A percentile compares a stretch with the other conserved stretches of the same genome.
Evolutionary conservation across 2,113 vertebrate genomes (phyloP).

Genomic region (Tupaia tana): DNA sequence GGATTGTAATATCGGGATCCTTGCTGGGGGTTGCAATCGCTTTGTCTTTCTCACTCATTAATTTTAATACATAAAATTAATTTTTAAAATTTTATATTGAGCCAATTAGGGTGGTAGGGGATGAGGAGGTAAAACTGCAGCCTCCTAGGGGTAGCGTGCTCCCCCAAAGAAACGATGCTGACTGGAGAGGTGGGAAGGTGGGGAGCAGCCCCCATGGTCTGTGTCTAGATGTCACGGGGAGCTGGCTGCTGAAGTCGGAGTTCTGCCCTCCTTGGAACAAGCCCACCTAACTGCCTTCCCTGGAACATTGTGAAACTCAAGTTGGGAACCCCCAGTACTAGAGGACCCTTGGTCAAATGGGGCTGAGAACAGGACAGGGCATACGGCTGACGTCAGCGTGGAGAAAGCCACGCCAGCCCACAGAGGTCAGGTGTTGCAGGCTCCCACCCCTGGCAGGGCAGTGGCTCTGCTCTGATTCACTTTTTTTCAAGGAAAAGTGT

Average conservation of each 20-base stretch:
- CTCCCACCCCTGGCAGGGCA: no score
- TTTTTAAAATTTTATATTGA: not conserved
- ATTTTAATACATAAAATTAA: no score
- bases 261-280: not conserved
- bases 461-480: not conserved
- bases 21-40: no score
- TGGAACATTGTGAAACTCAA: constrained; percentile 5
- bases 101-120: not conserved
- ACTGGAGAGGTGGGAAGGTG: not conserved
- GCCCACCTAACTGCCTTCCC: not conserved
- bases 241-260: not conserved
- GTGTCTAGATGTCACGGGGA: not conserved
- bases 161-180: not conserved
- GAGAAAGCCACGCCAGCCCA: not conserved
- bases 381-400: not conserved
- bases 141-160: not conserved
- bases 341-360: not conserved
- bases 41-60: no score
- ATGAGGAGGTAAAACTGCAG: not conserved
- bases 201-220: not conserved
- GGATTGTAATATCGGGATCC: no score
- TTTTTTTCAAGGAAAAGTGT: not conserved
- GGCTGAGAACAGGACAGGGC: not conserved
- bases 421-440: not conserved
- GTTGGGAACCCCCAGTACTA: not conserved